Percentiles rank a stretch among this genome's conserved stretches.
Evolutionary conservation across 2,113 vertebrate genomes (phyloP).

Genomic region (Sinocyclocheilus rhinocerous): DNA sequence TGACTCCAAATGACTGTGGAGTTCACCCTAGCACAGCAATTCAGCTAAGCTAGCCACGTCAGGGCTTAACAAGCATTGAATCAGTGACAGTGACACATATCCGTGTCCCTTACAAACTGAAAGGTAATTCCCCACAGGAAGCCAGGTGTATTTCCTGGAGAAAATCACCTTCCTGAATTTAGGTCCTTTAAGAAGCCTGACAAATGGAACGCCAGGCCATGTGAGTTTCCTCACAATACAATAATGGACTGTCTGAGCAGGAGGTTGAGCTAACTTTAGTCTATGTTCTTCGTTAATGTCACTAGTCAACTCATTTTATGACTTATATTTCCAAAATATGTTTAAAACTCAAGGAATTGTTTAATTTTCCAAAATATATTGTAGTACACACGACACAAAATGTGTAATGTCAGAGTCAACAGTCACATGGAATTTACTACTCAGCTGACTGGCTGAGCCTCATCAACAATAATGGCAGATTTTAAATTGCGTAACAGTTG

Average conservation of each 20-base stretch:
- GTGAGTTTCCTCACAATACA: neutral
- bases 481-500: neutral
- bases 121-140: constrained; percentile 28
- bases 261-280: neutral
- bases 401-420: neutral
- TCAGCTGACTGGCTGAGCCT: neutral
- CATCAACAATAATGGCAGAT: neutral
- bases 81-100: constrained; percentile 32
- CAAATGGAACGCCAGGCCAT: neutral
- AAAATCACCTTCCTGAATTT: constrained; percentile 17
- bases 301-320: neutral
- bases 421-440: neutral
- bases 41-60: constrained; percentile 25
- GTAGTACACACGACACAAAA: neutral
- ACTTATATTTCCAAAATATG: neutral
- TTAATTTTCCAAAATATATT: neutral
- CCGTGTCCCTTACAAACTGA: constrained; percentile 23
- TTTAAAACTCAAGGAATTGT: neutral
- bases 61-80: constrained; percentile 48
- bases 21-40: constrained; percentile 29
- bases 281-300: neutral
- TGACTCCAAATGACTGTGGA: constrained; percentile 36
- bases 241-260: neutral
- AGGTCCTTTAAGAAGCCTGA: neutral
- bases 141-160: neutral